Evolutionary conservation across 2,888 invertebrate species (phyloP), one percentile per base, ranked within the genome.

Genomic region (Octonoba sinensis): DNA sequence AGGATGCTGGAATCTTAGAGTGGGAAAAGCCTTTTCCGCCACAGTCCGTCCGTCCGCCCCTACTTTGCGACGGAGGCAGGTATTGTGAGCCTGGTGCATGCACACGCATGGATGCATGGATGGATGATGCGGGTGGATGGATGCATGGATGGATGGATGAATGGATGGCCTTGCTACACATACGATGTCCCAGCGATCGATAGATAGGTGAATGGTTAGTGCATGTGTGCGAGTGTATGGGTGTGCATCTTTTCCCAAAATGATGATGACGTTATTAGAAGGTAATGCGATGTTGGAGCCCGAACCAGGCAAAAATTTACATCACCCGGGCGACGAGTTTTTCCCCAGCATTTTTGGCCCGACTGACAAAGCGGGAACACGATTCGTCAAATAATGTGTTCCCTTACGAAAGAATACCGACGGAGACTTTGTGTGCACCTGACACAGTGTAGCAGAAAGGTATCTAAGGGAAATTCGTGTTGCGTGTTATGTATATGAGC

Each of bases 191-290:
- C 56, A 59, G 46, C 71, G 78, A 78, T 70, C 69, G 76, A 72
- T 65, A 69, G 44, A 51, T 71, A 66, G 49, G 56, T 70, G 77
- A 70, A 70, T 70, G 77, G 70, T 77, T 77, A 70, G 44, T 46
- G 44, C 62, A 18, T 62, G 56, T 36, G 49, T 72, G 73, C 59
- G 67, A 62, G 73, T 72, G 67, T 79, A 62, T 67, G 71, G 56
- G 57, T 78, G 49, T 22, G 36, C 36, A 57, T 65, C 66, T 56
- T 65, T 64, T 36, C 64, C 51, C 69, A 69, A 73, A 81, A 81
- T 81, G 79, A 73, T 73, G 79, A 69, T 73, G 79, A 69, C 74
- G 73, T 81, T 81, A 81, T 73, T 66, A 64, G 65, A 60, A 69
- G 67, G 73, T 69, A 56, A 65, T 36, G 72, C 46, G 66, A 75